Evolutionary conservation across 2,113 vertebrate species (phyloP), one percentile per base, ranked within the genome.

Genomic region (Crypturellus undulatus): DNA sequence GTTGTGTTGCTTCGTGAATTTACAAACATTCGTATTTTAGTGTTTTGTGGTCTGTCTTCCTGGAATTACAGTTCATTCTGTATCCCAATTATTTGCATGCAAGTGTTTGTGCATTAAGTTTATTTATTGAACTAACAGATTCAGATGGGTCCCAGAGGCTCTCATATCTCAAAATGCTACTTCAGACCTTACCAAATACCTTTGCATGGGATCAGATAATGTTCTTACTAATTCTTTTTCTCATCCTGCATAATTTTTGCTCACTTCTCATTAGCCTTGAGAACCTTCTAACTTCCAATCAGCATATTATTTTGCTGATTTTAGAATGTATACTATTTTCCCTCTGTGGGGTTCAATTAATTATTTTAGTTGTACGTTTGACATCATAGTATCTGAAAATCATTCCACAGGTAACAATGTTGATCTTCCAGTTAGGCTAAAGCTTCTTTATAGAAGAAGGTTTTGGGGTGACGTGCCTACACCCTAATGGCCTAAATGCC

Each of bases 341-440:
- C 0, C 8, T 8, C 24, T 75, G 7, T 40, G 20, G 0, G 1
- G 12, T 65, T 79, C 71, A 79, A 7, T 83, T 34, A 36, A 10
- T 51, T 91, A 2, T 0, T 15, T n/a, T 78, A 8, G 4, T 12
- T n/a, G 9, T 6, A 56, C 32, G 36, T 64, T 65, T 20, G 24
- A 10, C 18, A 25, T 25, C 18, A 25, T 25, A 40, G 63, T 36
- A 10, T 63, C 83, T 32, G 12, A 65, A 83, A 80, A 73, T 26
- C 0, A 18, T 58, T 59, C 30, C 9, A 14, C 0, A 18, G 4
- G 20, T 83, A 64, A 64, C 28, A 47, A 51, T 0, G 0, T 25
- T 40, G 11, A 71, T 45, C 12, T 89, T 10, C 10, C 54, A 24
- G 5, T 10, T 62, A 81, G 34, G 38, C 15, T 28, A 28, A 34